Evolutionary conservation across 2,113 vertebrate genomes (phyloP).

Genomic region (Takifugu bimaculatus): DNA sequence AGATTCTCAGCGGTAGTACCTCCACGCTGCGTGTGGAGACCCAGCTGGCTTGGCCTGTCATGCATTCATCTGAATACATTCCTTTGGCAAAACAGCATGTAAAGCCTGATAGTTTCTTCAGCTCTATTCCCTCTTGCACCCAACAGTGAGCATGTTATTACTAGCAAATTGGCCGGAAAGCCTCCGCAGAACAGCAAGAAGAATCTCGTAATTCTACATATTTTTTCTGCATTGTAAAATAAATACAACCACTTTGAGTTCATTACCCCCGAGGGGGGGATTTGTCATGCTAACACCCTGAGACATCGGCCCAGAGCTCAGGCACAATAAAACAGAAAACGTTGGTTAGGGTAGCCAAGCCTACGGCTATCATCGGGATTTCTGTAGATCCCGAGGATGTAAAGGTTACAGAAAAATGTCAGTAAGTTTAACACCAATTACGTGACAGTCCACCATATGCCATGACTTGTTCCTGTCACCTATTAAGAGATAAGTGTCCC

Average conservation of each 20-base stretch:
- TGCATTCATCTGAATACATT: constrained; percentile 45
- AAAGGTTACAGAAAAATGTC: too few species aligned
- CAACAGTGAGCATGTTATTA: constrained; percentile 18
- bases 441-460: neutral
- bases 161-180: constrained; percentile 42
- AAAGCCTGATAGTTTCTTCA: constrained; percentile 31
- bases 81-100: constrained; percentile 42
- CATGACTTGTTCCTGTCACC: neutral
- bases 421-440: too few species aligned
- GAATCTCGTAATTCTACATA: constrained; percentile 17
- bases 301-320: too few species aligned
- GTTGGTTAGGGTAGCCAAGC: too few species aligned
- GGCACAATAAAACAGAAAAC: too few species aligned
- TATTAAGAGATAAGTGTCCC: neutral
- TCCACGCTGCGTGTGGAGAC: constrained; percentile 3
- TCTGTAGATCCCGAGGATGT: too few species aligned
- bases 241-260: neutral
- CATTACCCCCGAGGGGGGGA: neutral
- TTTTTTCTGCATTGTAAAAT: constrained; percentile 4
- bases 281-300: neutral
- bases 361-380: too few species aligned
- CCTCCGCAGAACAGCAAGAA: constrained; percentile 15
- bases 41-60: constrained; percentile 43
- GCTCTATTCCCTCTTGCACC: constrained; percentile 22
- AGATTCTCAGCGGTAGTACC: constrained; percentile 15